A percentile compares a stretch with the other conserved stretches of the same genome.
Evolutionary conservation across 2,113 vertebrate species (phyloP).

Genomic region (Forbesichthys papilliferus): DNA sequence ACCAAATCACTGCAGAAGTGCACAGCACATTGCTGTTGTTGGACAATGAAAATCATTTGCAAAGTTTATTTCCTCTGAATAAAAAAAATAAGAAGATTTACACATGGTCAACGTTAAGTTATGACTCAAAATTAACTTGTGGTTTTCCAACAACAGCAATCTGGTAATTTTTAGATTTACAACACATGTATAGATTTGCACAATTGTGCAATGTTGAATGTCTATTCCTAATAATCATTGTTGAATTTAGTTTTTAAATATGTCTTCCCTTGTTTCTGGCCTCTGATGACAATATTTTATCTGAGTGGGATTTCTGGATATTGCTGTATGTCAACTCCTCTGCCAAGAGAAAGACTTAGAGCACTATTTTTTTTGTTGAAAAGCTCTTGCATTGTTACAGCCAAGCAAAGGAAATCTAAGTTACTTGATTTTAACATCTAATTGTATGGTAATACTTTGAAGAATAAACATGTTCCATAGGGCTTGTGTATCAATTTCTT

Average conservation of each 20-base stretch:
- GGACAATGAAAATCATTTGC: neutral
- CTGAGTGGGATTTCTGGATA: neutral
- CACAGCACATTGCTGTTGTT: neutral
- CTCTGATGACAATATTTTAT: neutral
- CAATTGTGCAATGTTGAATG: slow-evolving; percentile 5
- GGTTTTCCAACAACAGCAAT: neutral
- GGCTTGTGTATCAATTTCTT: no score
- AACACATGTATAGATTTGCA: slow-evolving; percentile 4
- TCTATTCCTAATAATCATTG: neutral
- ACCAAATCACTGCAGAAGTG: neutral
- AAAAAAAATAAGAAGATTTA: neutral
- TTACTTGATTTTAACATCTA: neutral
- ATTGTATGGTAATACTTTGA: neutral
- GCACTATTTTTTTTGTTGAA: neutral
- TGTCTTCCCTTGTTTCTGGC: neutral
- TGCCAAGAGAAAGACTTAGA: neutral
- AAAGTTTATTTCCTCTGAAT: neutral
- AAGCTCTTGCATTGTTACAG: neutral
- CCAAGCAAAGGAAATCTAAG: neutral
- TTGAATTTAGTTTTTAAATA: neutral
- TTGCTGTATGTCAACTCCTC: neutral
- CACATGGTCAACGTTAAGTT: neutral
- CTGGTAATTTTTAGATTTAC: neutral
- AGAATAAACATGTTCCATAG: neutral
- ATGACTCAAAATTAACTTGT: neutral